phyloP scores from a whole-genome alignment of 2,888 invertebrate genomes.

The Hedychridium roseum region DNA sequence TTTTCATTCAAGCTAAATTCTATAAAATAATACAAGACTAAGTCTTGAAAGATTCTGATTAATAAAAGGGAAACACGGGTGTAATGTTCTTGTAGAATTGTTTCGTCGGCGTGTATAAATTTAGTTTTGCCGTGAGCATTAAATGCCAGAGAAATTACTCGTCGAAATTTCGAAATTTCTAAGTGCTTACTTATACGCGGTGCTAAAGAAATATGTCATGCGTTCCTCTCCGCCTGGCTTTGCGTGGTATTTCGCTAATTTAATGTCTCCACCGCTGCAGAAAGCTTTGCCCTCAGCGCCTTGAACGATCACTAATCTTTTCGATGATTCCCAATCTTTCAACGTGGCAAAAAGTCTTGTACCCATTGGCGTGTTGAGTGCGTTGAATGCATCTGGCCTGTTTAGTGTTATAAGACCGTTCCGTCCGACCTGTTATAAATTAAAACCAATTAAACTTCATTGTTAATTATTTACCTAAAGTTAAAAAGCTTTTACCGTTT shows the following conservation, averaged over 20 bases:
- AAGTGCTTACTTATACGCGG: conserved; percentile 72
- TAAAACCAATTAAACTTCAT: neutral
- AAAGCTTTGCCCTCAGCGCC: conserved; percentile 91
- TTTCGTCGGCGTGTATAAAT: neutral
- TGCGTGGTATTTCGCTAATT: conserved; percentile 69
- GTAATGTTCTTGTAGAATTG: neutral
- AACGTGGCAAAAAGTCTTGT: conserved; percentile 77
- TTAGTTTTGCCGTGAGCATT: neutral
- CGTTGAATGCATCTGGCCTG: conserved; percentile 79
- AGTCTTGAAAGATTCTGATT: neutral
- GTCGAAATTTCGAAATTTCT: too few relatives aligned
- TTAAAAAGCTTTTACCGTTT: too few relatives aligned
- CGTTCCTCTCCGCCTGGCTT: conserved; percentile 36
- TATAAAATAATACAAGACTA: neutral
- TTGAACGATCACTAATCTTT: conserved; percentile 76
- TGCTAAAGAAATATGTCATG: conserved; percentile 78
- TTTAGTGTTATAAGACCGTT: conserved; percentile 77
- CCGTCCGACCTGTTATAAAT: conserved; percentile 58
- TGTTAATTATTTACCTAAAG: too few relatives aligned
- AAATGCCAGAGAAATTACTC: neutral
- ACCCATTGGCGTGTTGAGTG: conserved; percentile 80
- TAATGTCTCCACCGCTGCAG: conserved; percentile 97
- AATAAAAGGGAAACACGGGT: neutral
- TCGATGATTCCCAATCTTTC: conserved; percentile 79
- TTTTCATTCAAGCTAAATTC: neutral